These are phyloP conservation scores for Procambarus virginalis DNA, from an alignment of 1,140 invertebrate genomes.

Conservation along the genomic window DNA sequence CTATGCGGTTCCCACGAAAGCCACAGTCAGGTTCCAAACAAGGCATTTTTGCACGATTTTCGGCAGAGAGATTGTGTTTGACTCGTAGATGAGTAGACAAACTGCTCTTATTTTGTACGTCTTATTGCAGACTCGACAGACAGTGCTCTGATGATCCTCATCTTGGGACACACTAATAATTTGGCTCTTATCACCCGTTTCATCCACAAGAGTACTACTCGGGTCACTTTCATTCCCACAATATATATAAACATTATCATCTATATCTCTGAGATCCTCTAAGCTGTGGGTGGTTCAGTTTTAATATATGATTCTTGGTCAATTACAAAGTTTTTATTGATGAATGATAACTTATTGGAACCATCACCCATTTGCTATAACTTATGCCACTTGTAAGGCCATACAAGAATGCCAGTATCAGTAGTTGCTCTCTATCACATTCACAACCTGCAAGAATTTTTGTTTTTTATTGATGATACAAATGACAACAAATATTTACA, in stretches of 20 bases:
- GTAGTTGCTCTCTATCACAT: background rate
- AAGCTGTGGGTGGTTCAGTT: background rate
- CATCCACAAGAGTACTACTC: background rate
- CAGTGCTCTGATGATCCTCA: background rate
- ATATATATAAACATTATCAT: background rate
- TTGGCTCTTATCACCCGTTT: background rate
- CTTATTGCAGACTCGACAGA: conserved; percentile 25
- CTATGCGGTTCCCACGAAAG: conserved; percentile 33
- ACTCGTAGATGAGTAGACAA: conserved; percentile 43
- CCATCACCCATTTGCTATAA: background rate
- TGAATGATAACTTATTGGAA: background rate
- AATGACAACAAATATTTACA: background rate
- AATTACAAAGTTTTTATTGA: background rate
- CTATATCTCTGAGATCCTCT: background rate
- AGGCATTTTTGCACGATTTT: conserved; percentile 33
- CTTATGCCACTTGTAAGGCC: background rate
- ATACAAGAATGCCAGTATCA: background rate
- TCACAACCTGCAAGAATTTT: background rate
- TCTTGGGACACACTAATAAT: background rate
- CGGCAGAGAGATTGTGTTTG: conserved; percentile 12
- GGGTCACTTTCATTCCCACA: conserved; percentile 1
- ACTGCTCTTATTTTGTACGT: conserved; percentile 49
- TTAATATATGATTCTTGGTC: background rate
- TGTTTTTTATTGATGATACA: background rate
- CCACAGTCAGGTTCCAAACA: conserved; percentile 47